Evolutionary conservation across 23 tunicate genomes (phyloP), one percentile per base, ranked within the genome.

Genomic region (Trididemnum miniatum): DNA sequence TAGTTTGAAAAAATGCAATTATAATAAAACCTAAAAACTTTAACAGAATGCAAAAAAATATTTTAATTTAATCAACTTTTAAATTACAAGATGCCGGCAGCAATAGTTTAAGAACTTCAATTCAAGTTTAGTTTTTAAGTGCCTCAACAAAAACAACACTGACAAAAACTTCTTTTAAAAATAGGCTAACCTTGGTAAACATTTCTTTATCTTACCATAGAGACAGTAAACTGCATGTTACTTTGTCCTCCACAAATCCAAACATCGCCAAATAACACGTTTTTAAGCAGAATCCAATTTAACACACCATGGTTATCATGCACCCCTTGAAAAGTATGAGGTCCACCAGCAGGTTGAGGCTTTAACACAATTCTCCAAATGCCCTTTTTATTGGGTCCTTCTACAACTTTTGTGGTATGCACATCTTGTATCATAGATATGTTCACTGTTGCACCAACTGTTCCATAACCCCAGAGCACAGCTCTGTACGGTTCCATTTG

Each of bases 201-300:
- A 4, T n/a, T n/a, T n/a, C n/a, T 29, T 26, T 20, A 22, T n/a
- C 77, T 34, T 82, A 91, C 97, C 90, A 86, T 91, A 37, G 88
- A 82, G 49, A 91, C 82, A 33, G 97, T 86, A 57, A 91, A 86
- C 72, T 85, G 84, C 97, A 91, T 91, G 75, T 91, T 91, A 35
- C 97, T 91, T 65, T 91, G 97, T 51, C 97, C 97, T 1, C 90
- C 71, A 75, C 97, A 91, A 4, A 91, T 74, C 86, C 85, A 91
- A 1, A 91, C 97, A 65, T 91, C 97, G 20, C 97, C 97, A 86
- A 91, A 91, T 51, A 91, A 76, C 20, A 91, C 84, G 73, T 85
- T 81, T 38, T 81, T 91, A n/a, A 91, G 65, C 59, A 91, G 40
- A 76, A 91, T 86, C 97, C 97, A 91, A 31, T 78, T 76, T 36